Base-by-base conservation (phyloP, 2,797 vertebrate genomes). In the Siniperca obscura region DNA sequence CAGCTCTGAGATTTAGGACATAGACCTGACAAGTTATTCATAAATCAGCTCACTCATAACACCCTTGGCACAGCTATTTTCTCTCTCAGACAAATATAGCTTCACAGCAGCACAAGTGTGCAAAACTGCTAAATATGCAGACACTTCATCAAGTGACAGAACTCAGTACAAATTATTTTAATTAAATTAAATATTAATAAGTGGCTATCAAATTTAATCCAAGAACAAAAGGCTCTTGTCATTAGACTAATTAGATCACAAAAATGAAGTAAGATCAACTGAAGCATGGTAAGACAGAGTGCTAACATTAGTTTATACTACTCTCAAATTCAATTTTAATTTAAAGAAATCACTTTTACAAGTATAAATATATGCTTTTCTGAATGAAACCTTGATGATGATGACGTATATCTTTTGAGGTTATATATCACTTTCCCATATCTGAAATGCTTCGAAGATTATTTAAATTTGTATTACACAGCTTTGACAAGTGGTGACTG, bases 31-130 rank as follows among this genome's bases (percentile, higher is more conserved):
- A 62, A 52, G 64, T 60, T 76, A 85, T 90, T 84, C 90, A 92
- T 93, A 88, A 92, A 93, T 94, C 86, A 91, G 72, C 71, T 82
- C 66, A 74, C 36, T 84, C 60, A 76, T 71, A 86, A 81, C 75
- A 90, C 76, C 60, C 76, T 78, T 67, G 70, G 78, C 81, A 85
- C 67, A 84, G 83, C 83, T 89, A 81, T 94, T 93, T 94, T 93
- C 82, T 84, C 82, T 76, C 83, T 70, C 30, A 46, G 73, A 86
- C 81, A 93, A 88, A 91, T 92, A 90, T 89, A 92, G 86, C 80
- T 75, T 78, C 50, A 38, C 56, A 78, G 76, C 55, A 68, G 56
- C 40, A 57, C 78, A 82, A 67, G 50, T 59, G 59, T 13, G 16
- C 8, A 69, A 73, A 87, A 66, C 76, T 72, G 36, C 67, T 74